Percentiles rank a stretch among this genome's conserved stretches.
These are phyloP conservation scores for Numenius phaeopus DNA, from an alignment of 2,797 vertebrate genomes.

Conservation along the genomic window DNA sequence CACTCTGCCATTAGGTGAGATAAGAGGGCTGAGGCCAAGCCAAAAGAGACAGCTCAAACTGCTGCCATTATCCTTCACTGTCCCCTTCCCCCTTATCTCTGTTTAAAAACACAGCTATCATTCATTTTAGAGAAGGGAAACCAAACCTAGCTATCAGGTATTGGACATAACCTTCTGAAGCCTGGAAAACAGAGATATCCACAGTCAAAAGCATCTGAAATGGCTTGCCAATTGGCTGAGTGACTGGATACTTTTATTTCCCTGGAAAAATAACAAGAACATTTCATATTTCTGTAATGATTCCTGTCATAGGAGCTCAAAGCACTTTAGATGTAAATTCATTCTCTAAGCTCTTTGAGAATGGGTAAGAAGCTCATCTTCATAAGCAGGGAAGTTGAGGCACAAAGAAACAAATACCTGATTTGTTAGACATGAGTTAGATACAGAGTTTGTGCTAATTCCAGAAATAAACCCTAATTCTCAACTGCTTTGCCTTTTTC, in stretches of 20 bases:
- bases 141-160: slow-evolving; percentile 63
- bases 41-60: slow-evolving; percentile 63
- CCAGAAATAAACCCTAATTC: background rate
- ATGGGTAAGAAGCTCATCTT: background rate
- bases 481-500: background rate
- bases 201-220: slow-evolving; percentile 36
- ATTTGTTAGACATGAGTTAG: background rate
- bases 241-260: slow-evolving; percentile 5
- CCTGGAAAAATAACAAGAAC: slow-evolving; percentile 33
- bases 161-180: background rate
- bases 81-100: slow-evolving; percentile 68
- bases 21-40: slow-evolving; percentile 75
- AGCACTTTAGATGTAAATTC: background rate
- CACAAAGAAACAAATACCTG: background rate
- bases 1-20: slow-evolving; percentile 81
- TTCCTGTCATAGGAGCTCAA: background rate
- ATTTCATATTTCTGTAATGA: slow-evolving; percentile 30
- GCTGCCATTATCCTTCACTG: slow-evolving; percentile 61
- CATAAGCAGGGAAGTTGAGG: background rate
- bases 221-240: background rate
- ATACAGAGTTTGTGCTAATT: background rate
- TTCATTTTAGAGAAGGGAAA: slow-evolving; percentile 60
- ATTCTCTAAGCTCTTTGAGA: background rate
- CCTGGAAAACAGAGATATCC: slow-evolving; percentile 60
- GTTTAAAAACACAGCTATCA: slow-evolving; percentile 67